These are phyloP conservation scores for Creontiades dilutus DNA, from an alignment of 2,888 invertebrate genomes.

Conservation along the genomic window DNA sequence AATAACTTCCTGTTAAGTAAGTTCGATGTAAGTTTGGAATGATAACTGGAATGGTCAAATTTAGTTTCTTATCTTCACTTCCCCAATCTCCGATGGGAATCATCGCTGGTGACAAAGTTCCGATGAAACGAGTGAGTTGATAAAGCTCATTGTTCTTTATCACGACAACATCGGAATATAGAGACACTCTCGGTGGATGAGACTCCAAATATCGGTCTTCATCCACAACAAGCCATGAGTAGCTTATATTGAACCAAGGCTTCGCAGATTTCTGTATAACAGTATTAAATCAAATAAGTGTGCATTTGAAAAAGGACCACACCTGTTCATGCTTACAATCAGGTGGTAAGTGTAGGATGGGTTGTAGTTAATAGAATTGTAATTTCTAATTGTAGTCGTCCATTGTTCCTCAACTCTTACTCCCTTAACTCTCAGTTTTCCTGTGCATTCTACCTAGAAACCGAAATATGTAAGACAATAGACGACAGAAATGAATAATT, in stretches of 20 bases:
- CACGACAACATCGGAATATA: constrained; percentile 42
- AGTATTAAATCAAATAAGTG: too few relatives aligned
- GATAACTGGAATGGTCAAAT: constrained; percentile 32
- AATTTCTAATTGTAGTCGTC: too few relatives aligned
- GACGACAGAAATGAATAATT: too few relatives aligned
- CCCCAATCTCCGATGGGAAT: background rate
- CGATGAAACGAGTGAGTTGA: constrained; percentile 13
- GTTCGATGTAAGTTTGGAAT: constrained; percentile 17
- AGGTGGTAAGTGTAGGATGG: too few relatives aligned
- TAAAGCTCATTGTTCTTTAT: background rate
- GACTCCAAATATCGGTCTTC: background rate
- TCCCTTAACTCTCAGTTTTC: too few relatives aligned
- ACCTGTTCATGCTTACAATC: too few relatives aligned
- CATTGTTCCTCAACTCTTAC: too few relatives aligned
- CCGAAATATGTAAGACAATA: too few relatives aligned
- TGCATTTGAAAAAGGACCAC: too few relatives aligned
- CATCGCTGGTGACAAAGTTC: background rate
- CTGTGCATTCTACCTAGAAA: too few relatives aligned
- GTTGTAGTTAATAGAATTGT: too few relatives aligned
- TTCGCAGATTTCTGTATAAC: background rate
- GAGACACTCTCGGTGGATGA: background rate
- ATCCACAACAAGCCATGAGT: constrained; percentile 11
- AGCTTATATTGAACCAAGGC: constrained; percentile 45
- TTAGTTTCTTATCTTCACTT: background rate
- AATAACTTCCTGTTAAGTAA: constrained; percentile 12